These are phyloP conservation scores for Cryptoblepharus egeriae DNA, from an alignment of 2,797 vertebrate species.

Conservation along the genomic window DNA sequence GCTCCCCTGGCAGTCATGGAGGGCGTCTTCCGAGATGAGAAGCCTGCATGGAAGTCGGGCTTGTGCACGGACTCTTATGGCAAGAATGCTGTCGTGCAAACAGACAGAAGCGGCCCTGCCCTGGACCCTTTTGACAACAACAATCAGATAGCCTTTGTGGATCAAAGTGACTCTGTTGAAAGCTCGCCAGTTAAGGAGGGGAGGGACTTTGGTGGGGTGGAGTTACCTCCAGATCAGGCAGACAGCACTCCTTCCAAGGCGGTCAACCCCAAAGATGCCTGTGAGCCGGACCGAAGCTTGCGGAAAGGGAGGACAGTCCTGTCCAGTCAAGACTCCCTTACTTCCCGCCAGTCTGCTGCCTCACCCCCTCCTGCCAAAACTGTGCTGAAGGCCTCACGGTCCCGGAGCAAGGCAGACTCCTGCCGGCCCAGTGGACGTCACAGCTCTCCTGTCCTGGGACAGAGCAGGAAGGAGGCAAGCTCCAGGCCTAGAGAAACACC, in stretches of 20 bases:
- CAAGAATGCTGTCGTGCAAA: slow-evolving; percentile 79
- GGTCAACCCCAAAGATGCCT: slow-evolving; percentile 73
- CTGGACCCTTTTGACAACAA: slow-evolving; percentile 90
- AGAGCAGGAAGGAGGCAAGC: slow-evolving; percentile 80
- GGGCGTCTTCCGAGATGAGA: slow-evolving; percentile 83
- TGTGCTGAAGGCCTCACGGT: slow-evolving; percentile 80
- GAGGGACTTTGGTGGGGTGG: slow-evolving; percentile 79
- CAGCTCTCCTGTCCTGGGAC: slow-evolving; percentile 79
- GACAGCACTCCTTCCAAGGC: slow-evolving; percentile 79
- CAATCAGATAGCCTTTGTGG: slow-evolving; percentile 91
- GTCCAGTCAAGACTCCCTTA: slow-evolving; percentile 77
- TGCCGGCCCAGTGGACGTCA: slow-evolving; percentile 79
- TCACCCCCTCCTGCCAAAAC: slow-evolving; percentile 83
- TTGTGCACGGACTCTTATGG: slow-evolving; percentile 76
- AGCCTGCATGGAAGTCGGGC: slow-evolving; percentile 75
- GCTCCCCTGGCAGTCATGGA: slow-evolving; percentile 93
- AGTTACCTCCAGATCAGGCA: slow-evolving; percentile 76
- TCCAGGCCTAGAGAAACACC: slow-evolving; percentile 62
- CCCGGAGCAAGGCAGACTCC: slow-evolving; percentile 83
- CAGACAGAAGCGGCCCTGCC: slow-evolving; percentile 79
- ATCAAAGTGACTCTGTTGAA: slow-evolving; percentile 88
- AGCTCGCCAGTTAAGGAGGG: slow-evolving; percentile 88
- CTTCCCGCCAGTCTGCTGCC: slow-evolving; percentile 72
- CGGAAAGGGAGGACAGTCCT: slow-evolving; percentile 85
- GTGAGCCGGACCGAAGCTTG: slow-evolving; percentile 82